phyloP scores from a whole-genome alignment of 2,113 vertebrate genomes.

The Spheniscus mendiculus region DNA sequence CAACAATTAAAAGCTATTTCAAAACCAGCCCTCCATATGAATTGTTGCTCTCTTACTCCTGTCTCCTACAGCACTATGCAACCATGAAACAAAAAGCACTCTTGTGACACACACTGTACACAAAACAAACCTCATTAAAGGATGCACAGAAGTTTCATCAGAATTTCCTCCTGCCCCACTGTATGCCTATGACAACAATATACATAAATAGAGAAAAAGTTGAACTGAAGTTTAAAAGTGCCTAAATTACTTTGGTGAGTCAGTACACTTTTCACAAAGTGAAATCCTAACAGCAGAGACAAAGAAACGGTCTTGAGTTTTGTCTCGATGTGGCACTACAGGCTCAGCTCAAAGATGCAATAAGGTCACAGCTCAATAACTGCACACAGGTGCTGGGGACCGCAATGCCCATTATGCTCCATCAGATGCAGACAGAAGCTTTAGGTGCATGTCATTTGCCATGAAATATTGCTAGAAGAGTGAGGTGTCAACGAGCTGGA shows the following conservation, averaged over 20 bases:
- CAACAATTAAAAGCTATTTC: background rate
- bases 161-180: background rate
- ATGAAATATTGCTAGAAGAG: background rate
- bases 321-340: background rate
- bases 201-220: background rate
- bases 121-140: slow-evolving; percentile 2
- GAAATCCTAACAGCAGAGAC: background rate
- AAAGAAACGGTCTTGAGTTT: background rate
- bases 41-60: background rate
- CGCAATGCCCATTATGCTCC: background rate
- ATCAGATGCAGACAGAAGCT: background rate
- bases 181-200: background rate
- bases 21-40: background rate
- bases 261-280: background rate
- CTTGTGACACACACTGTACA: background rate
- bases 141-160: background rate
- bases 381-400: background rate
- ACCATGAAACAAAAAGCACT: background rate
- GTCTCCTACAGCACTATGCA: background rate
- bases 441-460: background rate
- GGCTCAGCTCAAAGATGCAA: background rate
- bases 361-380: background rate
- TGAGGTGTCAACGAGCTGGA: background rate
- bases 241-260: background rate
- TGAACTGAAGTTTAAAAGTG: background rate